Evolutionary conservation across 1,140 invertebrate genomes (phyloP), one percentile per base, ranked within the genome.

Genomic region (Theocolax elegans): DNA sequence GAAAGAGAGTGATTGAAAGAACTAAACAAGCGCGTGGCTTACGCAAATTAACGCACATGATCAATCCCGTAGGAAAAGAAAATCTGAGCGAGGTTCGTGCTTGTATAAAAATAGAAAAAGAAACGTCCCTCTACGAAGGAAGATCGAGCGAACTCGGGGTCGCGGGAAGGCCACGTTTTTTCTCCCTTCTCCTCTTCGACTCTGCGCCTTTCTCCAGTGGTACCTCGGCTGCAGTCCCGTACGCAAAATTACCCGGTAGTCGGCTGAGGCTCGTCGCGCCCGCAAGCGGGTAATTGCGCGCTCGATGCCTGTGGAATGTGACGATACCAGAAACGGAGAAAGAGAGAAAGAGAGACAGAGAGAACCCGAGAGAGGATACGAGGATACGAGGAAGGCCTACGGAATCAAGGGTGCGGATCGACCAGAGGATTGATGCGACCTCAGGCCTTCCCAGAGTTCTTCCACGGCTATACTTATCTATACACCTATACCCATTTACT

Each of bases 211-310:
- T n/a, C 17, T 6, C 17, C 29, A n/a, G n/a, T n/a, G n/a, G n/a
- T 44, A 4, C 64, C 64, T 1, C 25, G 10, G 9, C n/a, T 13
- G 35, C 23, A 63, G 68, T 63, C 51, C 60, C 60, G 68, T 71
- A 64, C 60, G 60, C 68, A 71, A 71, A 71, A 71, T 71, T 71
- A 71, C 68, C 68, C 68, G 68, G 68, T 71, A 71, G 68, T 71
- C 60, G 49, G 48, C 59, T 21, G 49, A 31, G 17, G 67, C 58
- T 51, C 40, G 49, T 70, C 68, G 68, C 59, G 68, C 60, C 58
- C 68, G 68, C 68, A 27, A 69, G 60, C 59, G 60, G 19, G 68
- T 65, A 65, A 71, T 69, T 63, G 67, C 67, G n/a, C 56, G 44
- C 67, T 69, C 59, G 31, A 4, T 35, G 67, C 67, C 38, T 35